Conservation (phyloP, 2,888 invertebrate species). For the Erebia epiphron region DNA sequence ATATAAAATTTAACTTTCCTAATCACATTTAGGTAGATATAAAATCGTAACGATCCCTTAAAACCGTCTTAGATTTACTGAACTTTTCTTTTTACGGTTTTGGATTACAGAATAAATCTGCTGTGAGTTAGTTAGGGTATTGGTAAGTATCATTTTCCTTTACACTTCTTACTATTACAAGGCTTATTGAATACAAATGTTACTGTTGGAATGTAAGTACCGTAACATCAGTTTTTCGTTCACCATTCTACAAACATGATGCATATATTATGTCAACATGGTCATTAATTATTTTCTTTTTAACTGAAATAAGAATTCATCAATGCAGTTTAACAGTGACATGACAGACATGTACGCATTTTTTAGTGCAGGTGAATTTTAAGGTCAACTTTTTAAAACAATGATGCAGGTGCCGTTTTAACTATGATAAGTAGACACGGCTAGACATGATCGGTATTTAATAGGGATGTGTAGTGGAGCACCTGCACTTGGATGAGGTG, state of each 20-base stretch:
- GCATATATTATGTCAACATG: conserved; percentile 32
- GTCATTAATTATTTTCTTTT: conserved; percentile 28
- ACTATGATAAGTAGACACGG: conserved; percentile 77
- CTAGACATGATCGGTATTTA: conserved; percentile 81
- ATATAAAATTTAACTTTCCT: conserved; percentile 12
- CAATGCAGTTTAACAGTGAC: conserved; percentile 56
- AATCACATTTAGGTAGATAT: conserved; percentile 1
- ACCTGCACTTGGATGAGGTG: conserved; percentile 73
- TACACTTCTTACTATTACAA: neutral
- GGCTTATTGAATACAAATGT: conserved; percentile 18
- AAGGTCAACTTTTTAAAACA: conserved; percentile 74
- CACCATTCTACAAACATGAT: conserved; percentile 30
- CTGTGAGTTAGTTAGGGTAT: neutral
- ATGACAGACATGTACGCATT: conserved; percentile 47
- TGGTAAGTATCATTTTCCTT: neutral
- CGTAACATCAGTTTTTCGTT: conserved; percentile 34
- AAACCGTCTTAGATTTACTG: conserved; percentile 7
- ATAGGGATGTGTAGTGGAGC: conserved; percentile 78
- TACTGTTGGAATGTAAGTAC: conserved; percentile 32
- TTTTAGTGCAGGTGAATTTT: conserved; percentile 66
- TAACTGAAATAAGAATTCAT: conserved; percentile 42
- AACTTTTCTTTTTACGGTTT: conserved; percentile 15
- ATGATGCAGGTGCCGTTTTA: conserved; percentile 74
- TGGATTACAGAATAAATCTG: conserved; percentile 12
- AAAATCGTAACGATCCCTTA: conserved; percentile 12